Evolutionary conservation across 2,888 invertebrate species (phyloP), one percentile per base, ranked within the genome.

Genomic region (Lasioglossum malachurum): DNA sequence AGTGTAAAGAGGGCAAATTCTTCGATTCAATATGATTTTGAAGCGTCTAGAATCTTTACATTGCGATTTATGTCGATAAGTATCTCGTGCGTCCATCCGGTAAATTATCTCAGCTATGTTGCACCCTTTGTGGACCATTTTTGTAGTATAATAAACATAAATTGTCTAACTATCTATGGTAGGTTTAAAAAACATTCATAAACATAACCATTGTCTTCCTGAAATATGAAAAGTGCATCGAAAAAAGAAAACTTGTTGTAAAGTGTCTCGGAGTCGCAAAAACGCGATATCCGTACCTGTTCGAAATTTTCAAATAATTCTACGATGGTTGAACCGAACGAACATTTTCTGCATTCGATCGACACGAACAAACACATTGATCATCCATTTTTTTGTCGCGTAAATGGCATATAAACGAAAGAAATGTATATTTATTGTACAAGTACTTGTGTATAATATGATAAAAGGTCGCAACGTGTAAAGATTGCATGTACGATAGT

Each of bases 91-190:
- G 19, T 75, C 35, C 75, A 79, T 72, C 72, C 57, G 35, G 27
- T 46, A 79, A 73, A 76, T 79, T 73, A 78, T 85, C 79, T 83
- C 44, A 57, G 64, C 31, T 79, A 49, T 79, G 64, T 74, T 69
- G 53, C 49, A 83, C 64, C 64, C 71, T 60, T 35, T 80, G 67
- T 80, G 77, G 76, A 82, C 80, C 60, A 84, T 78, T 79, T 69
- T 77, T 84, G 74, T 71, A 80, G 44, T 71, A 75, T 76, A 76
- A 83, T 85, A 80, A 80, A 76, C 67, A 53, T 83, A 69, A 80
- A 69, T 53, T 38, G 41, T 60, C 67, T 67, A 76, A 76, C 73
- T 76, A 80, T 67, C 67, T 78, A 49, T 75, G 78, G 46, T 75
- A 84, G 69, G n/a, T 72, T 83, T 49, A 23, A 38, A 83, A 44